Base-by-base conservation (phyloP, 2,888 invertebrate genomes). In the Synergus umbraculus region DNA sequence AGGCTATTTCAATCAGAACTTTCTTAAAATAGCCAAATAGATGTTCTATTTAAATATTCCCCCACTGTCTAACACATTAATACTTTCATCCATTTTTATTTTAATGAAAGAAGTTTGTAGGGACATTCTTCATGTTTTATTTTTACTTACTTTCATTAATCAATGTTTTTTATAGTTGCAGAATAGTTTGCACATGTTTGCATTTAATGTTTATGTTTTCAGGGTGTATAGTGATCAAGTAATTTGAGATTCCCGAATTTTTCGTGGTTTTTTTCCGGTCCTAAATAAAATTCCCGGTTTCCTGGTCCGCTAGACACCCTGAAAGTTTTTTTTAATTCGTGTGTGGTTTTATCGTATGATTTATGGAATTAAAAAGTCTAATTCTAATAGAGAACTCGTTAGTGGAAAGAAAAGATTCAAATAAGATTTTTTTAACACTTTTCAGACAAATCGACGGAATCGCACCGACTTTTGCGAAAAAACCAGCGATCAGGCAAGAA, bases 391-490 rank as follows among this genome's bases (percentile, higher is more conserved):
- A 60, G 58, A 41, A 9, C 58, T 44, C 22, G 22, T 44, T n/a
- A n/a, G 22, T 41, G 37, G 0, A 41, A 29, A 41, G 18, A 22
- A 37, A 54, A n/a, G 29, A 63, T 60, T 15, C 13, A 22, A 60
- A 77, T 37, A 12, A 54, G 13, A 12, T 78, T 78, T 44, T 64
- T 77, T 4, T 10, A 15, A n/a, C 29, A 81, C 86, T 89, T 90
- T 93, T 13, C 93, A 98, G 98, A 95, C 98, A 98, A 97, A 97
- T 98, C 94, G 98, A 98, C 94, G 98, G 98, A 92, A 96, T 97
- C 93, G 98, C 98, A 93, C 98, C 98, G 91, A 98, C 98, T 92
- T 99, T 99, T 94, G 96, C 98, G 93, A 98, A 98, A 94, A 98
- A 98, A 93, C 98, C 98, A 84, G 96, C 98, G 89, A 99, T 99